A percentile compares a stretch with the other conserved stretches of the same genome.
Conservation (phyloP, 2,113 vertebrate species). For the Petromus typicus region DNA sequence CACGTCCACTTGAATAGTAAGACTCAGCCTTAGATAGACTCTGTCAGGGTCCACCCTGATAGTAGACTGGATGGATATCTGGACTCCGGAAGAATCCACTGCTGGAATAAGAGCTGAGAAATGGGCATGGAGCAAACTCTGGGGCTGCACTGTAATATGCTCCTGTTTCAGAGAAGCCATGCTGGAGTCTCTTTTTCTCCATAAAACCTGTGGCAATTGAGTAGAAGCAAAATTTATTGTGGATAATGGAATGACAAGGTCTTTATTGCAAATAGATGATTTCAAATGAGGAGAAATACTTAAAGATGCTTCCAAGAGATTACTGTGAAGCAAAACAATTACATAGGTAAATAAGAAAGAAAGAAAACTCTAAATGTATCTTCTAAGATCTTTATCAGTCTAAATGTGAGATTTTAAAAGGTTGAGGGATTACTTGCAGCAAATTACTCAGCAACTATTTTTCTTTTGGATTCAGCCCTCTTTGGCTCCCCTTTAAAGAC, state of each 20-base stretch:
- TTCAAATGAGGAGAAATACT: slow-evolving; percentile 51
- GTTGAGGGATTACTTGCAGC: slow-evolving; percentile 54
- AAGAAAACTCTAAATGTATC: slow-evolving; percentile 40
- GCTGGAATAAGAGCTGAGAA: not conserved
- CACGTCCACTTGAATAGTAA: not conserved
- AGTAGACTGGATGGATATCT: not conserved
- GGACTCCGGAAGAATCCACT: not conserved
- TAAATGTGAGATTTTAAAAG: slow-evolving; percentile 66
- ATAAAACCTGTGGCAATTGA: not conserved
- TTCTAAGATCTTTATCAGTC: slow-evolving; percentile 67
- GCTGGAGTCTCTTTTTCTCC: not conserved
- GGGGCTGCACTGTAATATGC: not conserved
- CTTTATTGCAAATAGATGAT: slow-evolving; percentile 25
- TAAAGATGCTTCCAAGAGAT: slow-evolving; percentile 51
- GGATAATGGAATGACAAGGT: slow-evolving; percentile 38
- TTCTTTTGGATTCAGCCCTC: not conserved
- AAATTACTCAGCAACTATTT: slow-evolving; percentile 61
- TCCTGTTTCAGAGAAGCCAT: not conserved
- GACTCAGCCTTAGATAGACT: not conserved
- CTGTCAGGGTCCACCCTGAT: not conserved
- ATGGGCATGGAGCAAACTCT: not conserved
- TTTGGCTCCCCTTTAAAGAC: slow-evolving; percentile 24
- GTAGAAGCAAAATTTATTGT: slow-evolving; percentile 38
- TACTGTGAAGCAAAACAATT: slow-evolving; percentile 66
- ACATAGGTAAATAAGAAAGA: slow-evolving; percentile 62